Evolutionary conservation across 1,140 invertebrate genomes (phyloP).

Genomic region (Lepidurus packardi): DNA sequence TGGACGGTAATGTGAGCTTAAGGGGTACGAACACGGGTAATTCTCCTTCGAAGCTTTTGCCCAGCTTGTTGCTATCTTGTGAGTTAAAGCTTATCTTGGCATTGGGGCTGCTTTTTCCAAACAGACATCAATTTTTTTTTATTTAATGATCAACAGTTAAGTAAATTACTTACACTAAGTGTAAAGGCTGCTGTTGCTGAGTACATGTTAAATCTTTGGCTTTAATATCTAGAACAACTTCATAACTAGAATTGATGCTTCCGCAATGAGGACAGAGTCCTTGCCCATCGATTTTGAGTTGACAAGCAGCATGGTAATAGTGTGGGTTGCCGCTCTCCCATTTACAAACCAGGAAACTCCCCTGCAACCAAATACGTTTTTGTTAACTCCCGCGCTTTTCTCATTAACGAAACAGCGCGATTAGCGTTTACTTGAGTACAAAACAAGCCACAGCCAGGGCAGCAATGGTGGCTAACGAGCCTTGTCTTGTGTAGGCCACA

Average conservation of each 20-base stretch:
- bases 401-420: not conserved
- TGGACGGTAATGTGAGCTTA: slow-evolving; percentile 40
- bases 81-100: slow-evolving; percentile 42
- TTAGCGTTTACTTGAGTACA: slow-evolving; percentile 68
- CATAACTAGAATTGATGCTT: slow-evolving; percentile 50
- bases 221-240: slow-evolving; percentile 57
- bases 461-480: slow-evolving; percentile 75
- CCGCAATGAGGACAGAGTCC: slow-evolving; percentile 73
- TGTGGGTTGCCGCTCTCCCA: slow-evolving; percentile 49
- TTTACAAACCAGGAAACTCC: slow-evolving; percentile 64
- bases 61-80: slow-evolving; percentile 30
- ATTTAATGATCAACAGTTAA: slow-evolving; percentile 29
- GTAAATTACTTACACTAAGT: slow-evolving; percentile 44
- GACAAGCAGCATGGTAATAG: slow-evolving; percentile 66
- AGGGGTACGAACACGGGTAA: slow-evolving; percentile 28
- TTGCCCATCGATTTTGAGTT: slow-evolving; percentile 52
- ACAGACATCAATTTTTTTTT: slow-evolving; percentile 28
- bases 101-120: slow-evolving; percentile 36
- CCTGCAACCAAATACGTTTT: slow-evolving; percentile 45
- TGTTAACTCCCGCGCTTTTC: slow-evolving; percentile 9
- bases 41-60: not conserved
- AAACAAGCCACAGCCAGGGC: slow-evolving; percentile 82
- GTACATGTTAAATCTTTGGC: slow-evolving; percentile 45
- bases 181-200: slow-evolving; percentile 52
- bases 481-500: slow-evolving; percentile 74